Evolutionary conservation across 2,888 invertebrate genomes (phyloP).

Genomic region (Catocala fraxini): DNA sequence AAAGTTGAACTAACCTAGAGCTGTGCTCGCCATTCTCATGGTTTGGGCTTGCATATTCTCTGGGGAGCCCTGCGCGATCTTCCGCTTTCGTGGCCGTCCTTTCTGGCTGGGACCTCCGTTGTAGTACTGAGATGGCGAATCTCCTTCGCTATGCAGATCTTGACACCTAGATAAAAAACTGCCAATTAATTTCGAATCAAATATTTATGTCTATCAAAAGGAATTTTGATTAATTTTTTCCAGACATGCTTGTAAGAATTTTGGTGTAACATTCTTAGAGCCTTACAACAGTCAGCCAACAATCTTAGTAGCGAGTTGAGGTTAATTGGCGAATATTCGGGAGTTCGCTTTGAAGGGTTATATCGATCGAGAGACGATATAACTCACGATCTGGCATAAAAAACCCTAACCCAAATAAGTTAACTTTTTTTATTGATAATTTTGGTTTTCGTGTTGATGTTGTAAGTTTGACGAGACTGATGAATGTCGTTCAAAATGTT

Average conservation of each 20-base stretch:
- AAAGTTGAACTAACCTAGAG: constrained; percentile 87
- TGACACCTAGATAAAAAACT: constrained; percentile 67
- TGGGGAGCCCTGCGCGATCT: constrained; percentile 87
- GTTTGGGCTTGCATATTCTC: constrained; percentile 90
- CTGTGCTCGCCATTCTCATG: constrained; percentile 91
- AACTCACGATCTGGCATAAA: not conserved
- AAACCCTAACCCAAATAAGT: not conserved
- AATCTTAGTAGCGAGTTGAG: constrained; percentile 28
- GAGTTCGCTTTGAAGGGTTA: constrained; percentile 19
- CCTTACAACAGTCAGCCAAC: no score
- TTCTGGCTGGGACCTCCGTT: constrained; percentile 90
- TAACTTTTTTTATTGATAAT: not conserved
- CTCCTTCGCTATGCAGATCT: constrained; percentile 83
- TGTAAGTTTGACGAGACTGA: no score
- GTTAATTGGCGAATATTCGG: constrained; percentile 48
- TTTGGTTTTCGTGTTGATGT: no score
- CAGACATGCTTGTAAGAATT: constrained; percentile 37
- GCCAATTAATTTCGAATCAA: constrained; percentile 16
- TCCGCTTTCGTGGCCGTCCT: constrained; percentile 93
- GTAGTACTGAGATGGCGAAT: constrained; percentile 89
- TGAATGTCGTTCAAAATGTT: no score
- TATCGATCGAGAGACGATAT: constrained; percentile 10
- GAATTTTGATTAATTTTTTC: constrained; percentile 52
- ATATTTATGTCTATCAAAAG: constrained; percentile 19
- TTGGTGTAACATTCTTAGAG: constrained; percentile 27